These are phyloP conservation scores for Anthoscopus minutus DNA, from an alignment of 2,113 vertebrate genomes.

Conservation along the genomic window DNA sequence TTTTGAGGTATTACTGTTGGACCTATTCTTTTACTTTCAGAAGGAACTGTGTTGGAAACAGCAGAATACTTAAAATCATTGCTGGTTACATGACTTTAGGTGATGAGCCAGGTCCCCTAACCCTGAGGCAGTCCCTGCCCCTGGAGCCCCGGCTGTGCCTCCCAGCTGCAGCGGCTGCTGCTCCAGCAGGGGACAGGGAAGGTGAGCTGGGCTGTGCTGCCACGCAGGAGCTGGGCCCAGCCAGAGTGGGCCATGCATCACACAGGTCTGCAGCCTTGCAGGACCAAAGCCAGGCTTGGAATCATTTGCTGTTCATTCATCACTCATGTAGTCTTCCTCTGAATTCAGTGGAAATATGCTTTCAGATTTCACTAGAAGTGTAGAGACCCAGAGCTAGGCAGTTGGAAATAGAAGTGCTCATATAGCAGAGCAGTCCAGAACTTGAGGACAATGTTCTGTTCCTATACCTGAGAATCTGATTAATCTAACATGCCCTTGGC, in stretches of 20 bases:
- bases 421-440: background rate
- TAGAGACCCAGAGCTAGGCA: background rate
- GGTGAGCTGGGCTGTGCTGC: background rate
- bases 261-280: background rate
- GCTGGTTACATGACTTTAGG: background rate
- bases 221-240: background rate
- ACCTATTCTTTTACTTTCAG: background rate
- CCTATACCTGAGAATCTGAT: background rate
- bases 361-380: background rate
- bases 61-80: background rate
- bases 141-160: accelerated
- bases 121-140: accelerated
- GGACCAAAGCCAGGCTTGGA: background rate
- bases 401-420: background rate
- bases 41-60: background rate
- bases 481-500: background rate
- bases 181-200: background rate
- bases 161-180: background rate
- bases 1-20: background rate
- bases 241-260: accelerated
- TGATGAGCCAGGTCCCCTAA: background rate
- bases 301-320: background rate
- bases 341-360: background rate
- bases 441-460: background rate
- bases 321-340: background rate